Conservation (phyloP, 1,140 invertebrate genomes). For the Caenorhabditis tropicalis region DNA sequence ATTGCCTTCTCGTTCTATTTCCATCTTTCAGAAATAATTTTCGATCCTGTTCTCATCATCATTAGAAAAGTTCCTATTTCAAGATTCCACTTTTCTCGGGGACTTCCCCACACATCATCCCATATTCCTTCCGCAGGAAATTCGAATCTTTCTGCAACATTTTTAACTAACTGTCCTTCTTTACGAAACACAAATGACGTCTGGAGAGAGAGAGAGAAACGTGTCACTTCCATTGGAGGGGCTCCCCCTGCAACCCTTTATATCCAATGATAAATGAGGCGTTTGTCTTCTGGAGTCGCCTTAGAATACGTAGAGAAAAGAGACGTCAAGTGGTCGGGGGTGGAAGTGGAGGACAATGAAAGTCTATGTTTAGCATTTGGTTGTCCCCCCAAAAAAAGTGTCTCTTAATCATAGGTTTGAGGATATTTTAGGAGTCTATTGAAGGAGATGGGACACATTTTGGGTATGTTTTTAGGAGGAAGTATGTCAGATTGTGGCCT, state of each 20-base stretch:
- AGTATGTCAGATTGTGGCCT: not conserved
- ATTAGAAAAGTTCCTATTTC: no score
- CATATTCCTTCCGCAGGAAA: not conserved
- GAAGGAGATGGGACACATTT: no score
- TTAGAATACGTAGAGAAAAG: not conserved
- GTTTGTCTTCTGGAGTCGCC: not conserved
- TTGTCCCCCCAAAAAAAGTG: no score
- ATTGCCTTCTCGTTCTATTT: no score
- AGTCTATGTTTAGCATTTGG: not conserved
- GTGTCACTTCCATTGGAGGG: not conserved
- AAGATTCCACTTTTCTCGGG: not conserved
- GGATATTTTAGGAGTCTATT: not conserved
- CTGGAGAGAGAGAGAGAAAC: not conserved
- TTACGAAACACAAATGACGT: not conserved
- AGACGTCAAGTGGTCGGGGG: not conserved
- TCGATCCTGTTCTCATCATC: no score
- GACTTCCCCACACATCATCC: not conserved
- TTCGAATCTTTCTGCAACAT: not conserved
- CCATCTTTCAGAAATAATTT: no score
- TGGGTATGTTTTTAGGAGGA: no score
- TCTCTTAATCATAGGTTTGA: not conserved
- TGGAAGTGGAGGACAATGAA: not conserved
- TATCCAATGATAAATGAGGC: conserved; percentile 9
- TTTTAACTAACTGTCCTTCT: not conserved
- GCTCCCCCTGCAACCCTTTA: not conserved